Evolutionary conservation across 2,113 vertebrate species (phyloP).

Genomic region (Salvelinus alpinus): DNA sequence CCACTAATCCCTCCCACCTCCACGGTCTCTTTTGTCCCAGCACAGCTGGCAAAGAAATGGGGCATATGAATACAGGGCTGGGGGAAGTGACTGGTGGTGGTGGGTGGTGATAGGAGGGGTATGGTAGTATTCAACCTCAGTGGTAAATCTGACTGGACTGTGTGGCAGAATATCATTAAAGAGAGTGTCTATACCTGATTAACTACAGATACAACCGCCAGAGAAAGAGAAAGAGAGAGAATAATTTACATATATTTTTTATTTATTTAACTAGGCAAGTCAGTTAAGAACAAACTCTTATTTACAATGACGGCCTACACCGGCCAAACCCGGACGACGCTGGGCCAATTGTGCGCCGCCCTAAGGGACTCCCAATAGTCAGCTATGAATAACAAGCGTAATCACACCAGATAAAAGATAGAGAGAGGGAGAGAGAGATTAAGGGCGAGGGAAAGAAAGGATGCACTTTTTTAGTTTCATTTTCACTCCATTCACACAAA

Average conservation of each 20-base stretch:
- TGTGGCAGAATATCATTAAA: not conserved
- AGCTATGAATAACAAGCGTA: not conserved
- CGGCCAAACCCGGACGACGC: no score
- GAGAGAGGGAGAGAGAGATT: not conserved
- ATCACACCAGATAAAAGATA: not conserved
- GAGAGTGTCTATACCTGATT: not conserved
- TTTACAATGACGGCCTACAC: no score
- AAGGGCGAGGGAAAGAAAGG: not conserved
- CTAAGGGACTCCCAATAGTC: no score
- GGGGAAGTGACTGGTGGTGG: not conserved
- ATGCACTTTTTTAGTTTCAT: not conserved
- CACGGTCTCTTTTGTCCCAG: constrained; percentile 45
- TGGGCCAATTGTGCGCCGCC: no score
- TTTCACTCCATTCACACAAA: not conserved
- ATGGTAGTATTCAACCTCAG: not conserved
- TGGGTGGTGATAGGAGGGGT: not conserved
- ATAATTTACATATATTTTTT: no score
- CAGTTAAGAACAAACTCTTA: no score
- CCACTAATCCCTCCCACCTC: constrained; percentile 12
- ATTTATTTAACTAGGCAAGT: no score
- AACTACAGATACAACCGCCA: not conserved
- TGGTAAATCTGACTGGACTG: not conserved
- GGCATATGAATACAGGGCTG: constrained; percentile 39
- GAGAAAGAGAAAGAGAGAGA: not conserved
- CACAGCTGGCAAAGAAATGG: constrained; percentile 35